Evolutionary conservation across 2,113 vertebrate genomes (phyloP).

Genomic region (Philantomba maxwellii): DNA sequence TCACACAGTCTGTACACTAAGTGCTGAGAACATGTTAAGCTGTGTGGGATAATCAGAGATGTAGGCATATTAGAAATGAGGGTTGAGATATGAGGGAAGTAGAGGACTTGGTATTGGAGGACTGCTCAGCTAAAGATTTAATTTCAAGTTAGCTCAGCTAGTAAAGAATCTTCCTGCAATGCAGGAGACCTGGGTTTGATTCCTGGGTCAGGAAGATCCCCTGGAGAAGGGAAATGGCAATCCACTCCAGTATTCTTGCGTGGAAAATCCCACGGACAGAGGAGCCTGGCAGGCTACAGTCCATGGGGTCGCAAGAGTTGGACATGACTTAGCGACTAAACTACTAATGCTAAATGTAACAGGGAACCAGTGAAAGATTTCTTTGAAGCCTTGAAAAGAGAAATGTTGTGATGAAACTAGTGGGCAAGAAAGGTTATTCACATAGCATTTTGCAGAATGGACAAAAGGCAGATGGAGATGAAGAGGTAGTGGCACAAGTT

Average conservation of each 20-base stretch:
- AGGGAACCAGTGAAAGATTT: background rate
- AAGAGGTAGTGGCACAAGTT: background rate
- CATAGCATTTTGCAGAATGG: background rate
- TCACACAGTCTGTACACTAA: background rate
- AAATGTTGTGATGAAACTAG: background rate
- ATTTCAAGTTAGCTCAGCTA: background rate
- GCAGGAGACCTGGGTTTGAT: background rate
- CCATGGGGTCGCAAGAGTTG: background rate
- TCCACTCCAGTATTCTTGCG: background rate
- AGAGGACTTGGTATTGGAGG: background rate
- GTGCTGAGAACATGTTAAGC: background rate
- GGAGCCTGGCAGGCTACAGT: background rate
- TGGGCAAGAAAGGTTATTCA: background rate
- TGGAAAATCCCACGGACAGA: background rate
- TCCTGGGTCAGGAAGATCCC: background rate
- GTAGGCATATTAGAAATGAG: background rate
- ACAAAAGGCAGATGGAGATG: background rate
- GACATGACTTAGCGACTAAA: background rate
- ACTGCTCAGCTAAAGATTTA: constrained; percentile 8
- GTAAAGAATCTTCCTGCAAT: background rate
- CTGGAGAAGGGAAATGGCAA: background rate
- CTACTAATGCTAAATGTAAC: background rate
- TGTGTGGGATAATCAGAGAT: background rate
- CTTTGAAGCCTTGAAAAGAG: background rate
- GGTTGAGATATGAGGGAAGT: background rate